phyloP scores from a whole-genome alignment of 2,113 vertebrate genomes.

The Neogobius melanostomus region DNA sequence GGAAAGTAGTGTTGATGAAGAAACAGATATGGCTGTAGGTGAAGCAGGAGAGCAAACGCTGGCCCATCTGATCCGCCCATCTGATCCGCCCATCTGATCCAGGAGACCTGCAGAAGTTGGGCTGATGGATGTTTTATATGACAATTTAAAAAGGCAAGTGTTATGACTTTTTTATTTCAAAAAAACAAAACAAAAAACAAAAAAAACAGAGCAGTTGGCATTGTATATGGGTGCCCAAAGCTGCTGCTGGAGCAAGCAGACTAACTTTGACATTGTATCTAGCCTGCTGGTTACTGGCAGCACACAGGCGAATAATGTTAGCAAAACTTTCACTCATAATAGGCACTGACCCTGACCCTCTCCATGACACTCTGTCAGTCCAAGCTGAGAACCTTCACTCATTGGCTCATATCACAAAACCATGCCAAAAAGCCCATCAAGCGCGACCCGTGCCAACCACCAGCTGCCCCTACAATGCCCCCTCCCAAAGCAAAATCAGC shows the following conservation, averaged over 20 bases:
- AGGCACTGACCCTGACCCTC: slow-evolving; percentile 40
- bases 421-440: slow-evolving; percentile 54
- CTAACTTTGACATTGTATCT: slow-evolving; percentile 28
- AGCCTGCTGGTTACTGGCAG: slow-evolving; percentile 39
- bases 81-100: neutral
- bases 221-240: neutral
- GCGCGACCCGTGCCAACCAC: slow-evolving; percentile 31
- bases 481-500: slow-evolving; percentile 37
- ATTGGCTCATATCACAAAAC: slow-evolving; percentile 35
- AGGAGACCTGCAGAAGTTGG: too few relatives aligned
- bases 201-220: too few relatives aligned
- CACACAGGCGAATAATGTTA: slow-evolving; percentile 38
- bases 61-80: neutral
- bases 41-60: neutral
- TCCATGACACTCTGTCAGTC: slow-evolving; percentile 42
- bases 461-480: slow-evolving; percentile 31
- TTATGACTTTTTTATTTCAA: too few relatives aligned
- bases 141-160: too few relatives aligned
- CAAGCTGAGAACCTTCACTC: slow-evolving; percentile 37
- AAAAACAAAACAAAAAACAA: too few relatives aligned
- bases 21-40: neutral
- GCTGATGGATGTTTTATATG: too few relatives aligned
- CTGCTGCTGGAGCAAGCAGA: slow-evolving; percentile 10
- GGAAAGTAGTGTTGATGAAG: neutral
- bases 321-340: slow-evolving; percentile 51